A percentile compares a stretch with the other conserved stretches of the same genome.
Conservation (phyloP, 2,888 invertebrate species). For the Sinopyrophorus schimmeli region DNA sequence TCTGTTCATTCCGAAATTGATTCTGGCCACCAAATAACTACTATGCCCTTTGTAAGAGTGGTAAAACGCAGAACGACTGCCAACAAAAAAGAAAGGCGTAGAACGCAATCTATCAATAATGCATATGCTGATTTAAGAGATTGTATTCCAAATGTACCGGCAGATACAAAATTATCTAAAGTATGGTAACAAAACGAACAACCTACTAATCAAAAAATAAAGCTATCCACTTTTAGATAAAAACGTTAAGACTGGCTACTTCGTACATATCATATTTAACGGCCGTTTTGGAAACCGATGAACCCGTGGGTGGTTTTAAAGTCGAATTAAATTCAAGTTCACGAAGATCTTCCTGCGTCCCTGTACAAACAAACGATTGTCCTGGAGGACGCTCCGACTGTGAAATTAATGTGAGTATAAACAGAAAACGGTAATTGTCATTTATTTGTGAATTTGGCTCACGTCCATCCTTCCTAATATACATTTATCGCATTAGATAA, state of each 20-base stretch:
- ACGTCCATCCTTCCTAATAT: conserved; percentile 20
- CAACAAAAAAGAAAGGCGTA: conserved; percentile 89
- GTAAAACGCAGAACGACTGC: conserved; percentile 87
- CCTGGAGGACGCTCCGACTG: conserved; percentile 45
- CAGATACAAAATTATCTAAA: conserved; percentile 94
- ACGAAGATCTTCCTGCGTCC: conserved; percentile 46
- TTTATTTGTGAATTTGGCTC: conserved; percentile 13
- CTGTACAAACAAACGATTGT: conserved; percentile 46
- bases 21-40: conserved; percentile 45
- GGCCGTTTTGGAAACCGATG: conserved; percentile 85
- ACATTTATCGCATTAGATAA: conserved; percentile 27
- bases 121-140: conserved; percentile 91
- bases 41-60: conserved; percentile 57
- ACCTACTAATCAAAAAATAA: not conserved
- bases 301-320: conserved; percentile 81
- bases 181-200: conserved; percentile 58
- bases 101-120: conserved; percentile 93
- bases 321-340: conserved; percentile 71
- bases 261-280: conserved; percentile 92
- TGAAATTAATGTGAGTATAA: conserved; percentile 48
- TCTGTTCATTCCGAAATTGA: conserved; percentile 31
- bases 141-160: conserved; percentile 94
- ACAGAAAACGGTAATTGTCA: conserved; percentile 19
- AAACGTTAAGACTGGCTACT: conserved; percentile 90
- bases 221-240: conserved; percentile 69